Evolutionary conservation across 2,888 invertebrate species (phyloP).

Genomic region (Hydroisotoma schaefferi): DNA sequence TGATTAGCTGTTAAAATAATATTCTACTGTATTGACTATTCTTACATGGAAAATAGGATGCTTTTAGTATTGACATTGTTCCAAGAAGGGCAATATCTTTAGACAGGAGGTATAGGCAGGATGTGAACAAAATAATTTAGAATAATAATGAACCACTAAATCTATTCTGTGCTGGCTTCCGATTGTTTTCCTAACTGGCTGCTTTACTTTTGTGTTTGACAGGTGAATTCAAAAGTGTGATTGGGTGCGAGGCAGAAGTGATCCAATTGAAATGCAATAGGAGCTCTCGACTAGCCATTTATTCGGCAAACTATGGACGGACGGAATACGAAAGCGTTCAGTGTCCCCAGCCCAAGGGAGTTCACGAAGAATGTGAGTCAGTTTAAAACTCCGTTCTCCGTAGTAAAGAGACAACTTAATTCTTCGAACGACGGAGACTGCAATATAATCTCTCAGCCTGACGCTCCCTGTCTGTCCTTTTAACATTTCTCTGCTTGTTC

Average conservation of each 20-base stretch:
- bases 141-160: background rate
- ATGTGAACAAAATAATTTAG: too few species aligned
- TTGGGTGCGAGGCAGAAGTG: slow-evolving; percentile 87
- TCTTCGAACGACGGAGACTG: too few species aligned
- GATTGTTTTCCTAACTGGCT: too few species aligned
- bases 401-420: slow-evolving; percentile 5
- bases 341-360: slow-evolving; percentile 79
- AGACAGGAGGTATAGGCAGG: too few species aligned
- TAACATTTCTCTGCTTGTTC: too few species aligned
- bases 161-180: slow-evolving; percentile 23
- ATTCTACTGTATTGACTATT: too few species aligned
- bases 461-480: too few species aligned
- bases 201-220: slow-evolving; percentile 55
- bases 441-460: too few species aligned
- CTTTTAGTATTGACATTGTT: too few species aligned
- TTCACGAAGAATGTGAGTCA: slow-evolving; percentile 85
- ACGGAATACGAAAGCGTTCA: slow-evolving; percentile 82
- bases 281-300: slow-evolving; percentile 82
- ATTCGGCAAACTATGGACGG: slow-evolving; percentile 74
- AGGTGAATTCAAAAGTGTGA: slow-evolving; percentile 92
- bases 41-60: too few species aligned
- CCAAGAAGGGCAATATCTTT: too few species aligned
- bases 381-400: background rate
- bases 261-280: slow-evolving; percentile 83
- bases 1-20: too few species aligned